Conservation (phyloP, 2,888 invertebrate species). For the Ptilodon capucinus region DNA sequence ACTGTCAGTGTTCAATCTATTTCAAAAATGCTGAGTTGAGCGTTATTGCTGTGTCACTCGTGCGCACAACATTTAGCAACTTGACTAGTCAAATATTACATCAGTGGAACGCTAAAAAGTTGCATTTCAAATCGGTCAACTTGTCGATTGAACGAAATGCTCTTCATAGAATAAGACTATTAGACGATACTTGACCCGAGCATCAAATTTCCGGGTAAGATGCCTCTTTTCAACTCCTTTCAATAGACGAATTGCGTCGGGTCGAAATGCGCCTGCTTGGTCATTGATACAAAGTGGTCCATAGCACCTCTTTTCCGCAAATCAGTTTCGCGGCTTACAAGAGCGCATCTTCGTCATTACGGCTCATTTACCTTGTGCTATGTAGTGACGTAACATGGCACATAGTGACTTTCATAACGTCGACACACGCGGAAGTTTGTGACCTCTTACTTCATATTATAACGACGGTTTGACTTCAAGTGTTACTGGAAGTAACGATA, state of each 20-base stretch:
- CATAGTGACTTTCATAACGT: not conserved
- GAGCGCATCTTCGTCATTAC: not conserved
- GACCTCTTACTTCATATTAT: not conserved
- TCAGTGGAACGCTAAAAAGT: not conserved
- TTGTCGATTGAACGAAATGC: not conserved
- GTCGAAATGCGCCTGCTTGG: no score
- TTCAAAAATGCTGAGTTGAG: not conserved
- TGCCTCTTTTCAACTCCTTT: no score
- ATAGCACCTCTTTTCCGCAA: not conserved
- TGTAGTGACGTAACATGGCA: not conserved
- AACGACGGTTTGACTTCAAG: not conserved
- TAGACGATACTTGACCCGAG: no score
- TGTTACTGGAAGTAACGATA: no score
- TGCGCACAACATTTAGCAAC: not conserved
- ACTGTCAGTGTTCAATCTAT: not conserved
- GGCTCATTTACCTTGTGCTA: not conserved
- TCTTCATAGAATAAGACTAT: no score
- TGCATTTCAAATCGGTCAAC: not conserved
- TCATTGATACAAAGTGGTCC: not conserved
- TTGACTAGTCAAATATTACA: not conserved
- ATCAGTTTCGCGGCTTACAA: not conserved
- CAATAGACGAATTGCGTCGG: no score
- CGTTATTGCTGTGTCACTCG: not conserved
- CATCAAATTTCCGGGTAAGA: no score
- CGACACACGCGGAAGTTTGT: conserved; percentile 2